These are phyloP conservation scores for Torymus auratus DNA, from an alignment of 2,888 invertebrate genomes.

Conservation along the genomic window DNA sequence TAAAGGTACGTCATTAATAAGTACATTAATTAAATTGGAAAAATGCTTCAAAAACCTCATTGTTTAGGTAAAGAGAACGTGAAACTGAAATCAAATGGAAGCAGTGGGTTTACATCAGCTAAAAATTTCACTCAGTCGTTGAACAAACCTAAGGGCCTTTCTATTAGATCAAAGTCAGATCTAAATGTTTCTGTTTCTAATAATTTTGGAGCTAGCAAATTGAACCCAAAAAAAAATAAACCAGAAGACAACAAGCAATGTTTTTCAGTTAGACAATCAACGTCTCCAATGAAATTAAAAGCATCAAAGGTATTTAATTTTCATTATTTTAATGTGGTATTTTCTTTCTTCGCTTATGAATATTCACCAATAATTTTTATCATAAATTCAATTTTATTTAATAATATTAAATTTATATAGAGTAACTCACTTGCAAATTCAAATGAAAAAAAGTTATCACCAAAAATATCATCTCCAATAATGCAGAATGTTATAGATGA, in stretches of 20 bases:
- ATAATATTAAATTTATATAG: constrained; percentile 9
- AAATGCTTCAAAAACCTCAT: background rate
- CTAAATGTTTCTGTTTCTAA: constrained; percentile 60
- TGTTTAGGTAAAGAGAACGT: constrained; percentile 54
- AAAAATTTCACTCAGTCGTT: constrained; percentile 54
- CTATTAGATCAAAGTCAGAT: constrained; percentile 64
- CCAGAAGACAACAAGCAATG: constrained; percentile 40
- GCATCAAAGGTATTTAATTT: constrained; percentile 50
- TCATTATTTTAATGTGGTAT: constrained; percentile 6
- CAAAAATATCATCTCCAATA: constrained; percentile 49
- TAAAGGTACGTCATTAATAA: constrained; percentile 37
- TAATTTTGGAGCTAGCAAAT: constrained; percentile 12
- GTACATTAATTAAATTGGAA: background rate
- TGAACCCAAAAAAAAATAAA: constrained; percentile 21
- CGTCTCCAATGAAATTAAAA: constrained; percentile 56
- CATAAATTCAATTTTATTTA: background rate
- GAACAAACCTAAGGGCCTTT: constrained; percentile 64
- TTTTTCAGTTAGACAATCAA: constrained; percentile 22
- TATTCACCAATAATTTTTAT: background rate
- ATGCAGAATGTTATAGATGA: constrained; percentile 55
- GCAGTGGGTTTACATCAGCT: constrained; percentile 23
- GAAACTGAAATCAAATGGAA: constrained; percentile 56
- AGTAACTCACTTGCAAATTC: constrained; percentile 34
- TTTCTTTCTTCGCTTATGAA: background rate
- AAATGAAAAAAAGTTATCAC: constrained; percentile 46